Evolutionary conservation across 1,140 invertebrate species (phyloP).

Genomic region (Cydia pomonella): DNA sequence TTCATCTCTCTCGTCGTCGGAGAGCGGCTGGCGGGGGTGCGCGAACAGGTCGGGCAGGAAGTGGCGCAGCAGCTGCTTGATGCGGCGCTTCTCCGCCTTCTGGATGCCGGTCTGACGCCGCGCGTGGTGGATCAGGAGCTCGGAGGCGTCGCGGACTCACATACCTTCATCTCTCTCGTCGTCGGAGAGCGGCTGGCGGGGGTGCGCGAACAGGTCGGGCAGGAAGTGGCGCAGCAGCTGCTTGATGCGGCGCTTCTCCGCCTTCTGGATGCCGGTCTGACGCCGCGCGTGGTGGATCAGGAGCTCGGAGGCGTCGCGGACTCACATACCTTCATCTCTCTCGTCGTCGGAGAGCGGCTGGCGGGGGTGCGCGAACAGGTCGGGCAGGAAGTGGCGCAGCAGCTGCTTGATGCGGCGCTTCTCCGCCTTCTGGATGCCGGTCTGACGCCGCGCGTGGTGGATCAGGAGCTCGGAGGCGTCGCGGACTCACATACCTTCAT

Average conservation of each 20-base stretch:
- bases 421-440: conserved; percentile 97
- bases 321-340: conserved; percentile 92
- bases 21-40: conserved; percentile 94
- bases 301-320: conserved; percentile 97
- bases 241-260: conserved; percentile 98
- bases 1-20: conserved; percentile 96
- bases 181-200: conserved; percentile 95
- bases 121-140: conserved; percentile 98
- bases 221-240: conserved; percentile 94
- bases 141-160: conserved; percentile 97
- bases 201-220: conserved; percentile 96
- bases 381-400: conserved; percentile 95
- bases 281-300: conserved; percentile 98
- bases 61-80: conserved; percentile 95
- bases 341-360: conserved; percentile 98
- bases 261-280: conserved; percentile 97
- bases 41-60: conserved; percentile 97
- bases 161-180: conserved; percentile 96
- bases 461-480: conserved; percentile 98
- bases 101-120: conserved; percentile 97
- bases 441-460: conserved; percentile 98
- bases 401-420: conserved; percentile 97
- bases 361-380: conserved; percentile 95
- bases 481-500: conserved; percentile 95
- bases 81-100: conserved; percentile 97